Evolutionary conservation across 2,797 vertebrate species (phyloP).

Genomic region (Sebastes cheni): DNA sequence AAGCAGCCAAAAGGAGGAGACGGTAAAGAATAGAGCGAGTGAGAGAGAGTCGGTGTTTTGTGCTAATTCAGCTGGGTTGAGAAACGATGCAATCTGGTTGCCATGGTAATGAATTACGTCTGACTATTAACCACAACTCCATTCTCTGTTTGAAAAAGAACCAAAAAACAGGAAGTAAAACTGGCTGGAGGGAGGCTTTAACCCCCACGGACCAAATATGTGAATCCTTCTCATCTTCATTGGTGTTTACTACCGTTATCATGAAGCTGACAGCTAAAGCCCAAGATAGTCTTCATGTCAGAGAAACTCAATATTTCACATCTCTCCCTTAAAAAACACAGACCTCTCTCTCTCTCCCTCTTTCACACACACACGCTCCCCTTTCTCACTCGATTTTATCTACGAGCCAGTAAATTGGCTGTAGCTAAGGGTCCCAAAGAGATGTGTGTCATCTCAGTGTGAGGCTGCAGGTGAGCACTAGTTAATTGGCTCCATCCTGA

Average conservation of each 20-base stretch:
- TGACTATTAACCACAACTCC: too few species aligned
- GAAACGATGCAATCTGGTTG: too few species aligned
- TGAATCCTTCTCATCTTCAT: slow-evolving; percentile 58
- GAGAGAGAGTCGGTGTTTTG: too few species aligned
- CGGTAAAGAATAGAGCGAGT: too few species aligned
- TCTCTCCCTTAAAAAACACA: slow-evolving; percentile 14
- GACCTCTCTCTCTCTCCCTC: not conserved
- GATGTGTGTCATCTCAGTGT: slow-evolving; percentile 71
- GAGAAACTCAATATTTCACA: slow-evolving; percentile 65
- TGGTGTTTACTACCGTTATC: slow-evolving; percentile 51
- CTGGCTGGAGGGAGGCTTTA: not conserved
- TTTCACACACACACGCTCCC: slow-evolving; percentile 21
- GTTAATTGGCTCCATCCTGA: slow-evolving; percentile 85
- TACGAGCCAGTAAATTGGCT: slow-evolving; percentile 72
- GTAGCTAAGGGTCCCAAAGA: slow-evolving; percentile 58
- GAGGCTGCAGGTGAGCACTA: slow-evolving; percentile 81
- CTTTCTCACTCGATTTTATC: slow-evolving; percentile 63
- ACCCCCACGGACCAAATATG: slow-evolving; percentile 46
- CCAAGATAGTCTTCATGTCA: slow-evolving; percentile 61
- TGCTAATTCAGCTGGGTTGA: too few species aligned
- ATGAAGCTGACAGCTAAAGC: slow-evolving; percentile 63
- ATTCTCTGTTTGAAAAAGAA: too few species aligned
- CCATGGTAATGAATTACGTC: too few species aligned
- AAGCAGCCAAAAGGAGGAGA: too few species aligned
- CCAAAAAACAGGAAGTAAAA: too few species aligned